Base-by-base conservation (phyloP, 2,888 invertebrate genomes). In the Agriopis aurantiaria region DNA sequence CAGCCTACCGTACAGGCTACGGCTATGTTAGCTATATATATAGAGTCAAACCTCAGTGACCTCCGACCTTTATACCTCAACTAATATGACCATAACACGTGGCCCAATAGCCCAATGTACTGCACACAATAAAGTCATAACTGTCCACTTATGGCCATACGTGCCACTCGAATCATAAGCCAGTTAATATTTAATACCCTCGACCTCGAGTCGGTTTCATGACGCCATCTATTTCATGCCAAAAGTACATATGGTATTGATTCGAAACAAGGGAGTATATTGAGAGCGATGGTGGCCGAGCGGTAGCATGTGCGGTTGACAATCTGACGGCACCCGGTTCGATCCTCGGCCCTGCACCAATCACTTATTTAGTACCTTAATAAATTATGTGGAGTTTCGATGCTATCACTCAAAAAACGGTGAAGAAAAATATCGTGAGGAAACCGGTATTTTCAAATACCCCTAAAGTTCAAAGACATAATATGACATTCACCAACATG, bases 161-260 rank as follows among this genome's bases (percentile, higher is more conserved):
- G 46, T 46, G 33, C 46, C 23, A 23, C 43, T 45, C 57, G 59
- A 5, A 33, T 33, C 33, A 33, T 61, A 65, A 69, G 56, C 61
- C 61, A 45, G 62, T 69, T 61, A 69, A 65, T 69, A 69, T 65
- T 61, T 61, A 69, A 69, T 69, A 57, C 61, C 41, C 3, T 11
- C 61, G 65, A 8, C 69, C 65, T 65, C 60, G 68, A 6, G 43
- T 14, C 64, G 40, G 60, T 46, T 46, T 59, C 48, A 40, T 69
- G 49, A 57, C 69, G 65, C 65, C 65, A 65, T 17, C 12, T 56
- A 8, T 7, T 14, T 5, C 17, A 23, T 23, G 17, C n/a, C n/a
- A 10, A 23, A n/a, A 23, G 49, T 41, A 40, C 23, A 52, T n/a
- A n/a, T 17, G 46, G 51, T 53, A 72, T 53, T 45, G 41, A 65